A percentile compares a stretch with the other conserved stretches of the same genome.
These are phyloP conservation scores for Ganaspis sp. DNA, from an alignment of 1,140 invertebrate species.

Conservation along the genomic window DNA sequence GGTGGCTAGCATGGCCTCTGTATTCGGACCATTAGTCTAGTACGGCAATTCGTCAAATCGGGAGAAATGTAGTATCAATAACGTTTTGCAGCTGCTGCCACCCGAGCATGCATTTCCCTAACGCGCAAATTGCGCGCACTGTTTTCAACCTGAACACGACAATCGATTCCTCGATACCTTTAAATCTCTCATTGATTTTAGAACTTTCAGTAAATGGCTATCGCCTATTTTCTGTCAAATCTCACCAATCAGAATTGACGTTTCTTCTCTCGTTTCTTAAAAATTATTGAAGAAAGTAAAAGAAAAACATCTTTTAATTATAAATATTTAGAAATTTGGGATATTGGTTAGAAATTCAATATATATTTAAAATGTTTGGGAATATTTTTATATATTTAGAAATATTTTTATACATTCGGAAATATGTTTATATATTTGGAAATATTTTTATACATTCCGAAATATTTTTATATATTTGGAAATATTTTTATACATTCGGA, in stretches of 20 bases:
- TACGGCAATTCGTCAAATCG: constrained; percentile 76
- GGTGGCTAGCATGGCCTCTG: constrained; percentile 56
- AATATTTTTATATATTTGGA: too few relatives aligned
- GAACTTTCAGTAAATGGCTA: constrained; percentile 2
- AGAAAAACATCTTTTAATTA: neutral
- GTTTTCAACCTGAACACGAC: constrained; percentile 53
- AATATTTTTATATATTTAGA: too few relatives aligned
- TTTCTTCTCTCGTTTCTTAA: too few relatives aligned
- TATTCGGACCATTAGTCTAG: constrained; percentile 75
- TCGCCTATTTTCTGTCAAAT: constrained; percentile 20
- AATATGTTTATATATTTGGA: too few relatives aligned
- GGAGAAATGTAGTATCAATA: constrained; percentile 78
- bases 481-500: too few relatives aligned
- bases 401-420: too few relatives aligned
- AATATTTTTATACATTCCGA: too few relatives aligned
- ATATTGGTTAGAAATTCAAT: too few relatives aligned
- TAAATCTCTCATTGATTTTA: constrained; percentile 44
- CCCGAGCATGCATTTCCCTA: constrained; percentile 72
- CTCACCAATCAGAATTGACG: constrained; percentile 4
- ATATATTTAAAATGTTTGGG: too few relatives aligned
- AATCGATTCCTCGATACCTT: constrained; percentile 56
- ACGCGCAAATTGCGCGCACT: constrained; percentile 67
- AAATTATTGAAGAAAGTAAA: too few relatives aligned
- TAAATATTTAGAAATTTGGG: too few relatives aligned
- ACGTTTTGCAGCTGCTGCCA: constrained; percentile 75